A percentile compares a stretch with the other conserved stretches of the same genome.
Conservation (phyloP, 2,113 vertebrate genomes). For the Litocranius walleri region DNA sequence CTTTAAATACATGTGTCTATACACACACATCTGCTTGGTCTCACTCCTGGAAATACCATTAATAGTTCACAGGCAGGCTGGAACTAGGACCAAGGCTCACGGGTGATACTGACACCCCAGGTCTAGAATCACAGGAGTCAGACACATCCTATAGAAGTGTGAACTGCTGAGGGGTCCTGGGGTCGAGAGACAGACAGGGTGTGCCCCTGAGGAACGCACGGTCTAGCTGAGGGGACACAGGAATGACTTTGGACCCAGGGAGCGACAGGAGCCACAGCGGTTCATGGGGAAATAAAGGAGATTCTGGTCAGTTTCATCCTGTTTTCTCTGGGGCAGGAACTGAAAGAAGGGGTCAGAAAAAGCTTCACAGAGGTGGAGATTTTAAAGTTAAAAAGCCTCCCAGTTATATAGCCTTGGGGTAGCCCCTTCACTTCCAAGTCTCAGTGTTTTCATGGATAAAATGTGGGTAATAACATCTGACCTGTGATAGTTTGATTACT, state of each 20-base stretch:
- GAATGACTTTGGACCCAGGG: not conserved
- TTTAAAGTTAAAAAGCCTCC: not conserved
- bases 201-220: fast-evolving
- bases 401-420: not conserved
- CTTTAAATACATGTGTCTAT: not conserved
- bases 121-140: not conserved
- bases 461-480: not conserved
- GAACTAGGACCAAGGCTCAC: not conserved
- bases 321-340: not conserved
- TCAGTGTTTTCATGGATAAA: not conserved
- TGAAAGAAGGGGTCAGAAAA: not conserved
- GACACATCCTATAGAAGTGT: not conserved
- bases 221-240: not conserved
- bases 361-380: not conserved
- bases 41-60: not conserved
- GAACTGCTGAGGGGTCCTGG: not conserved
- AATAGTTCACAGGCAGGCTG: not conserved
- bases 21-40: not conserved
- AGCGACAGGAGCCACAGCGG: not conserved
- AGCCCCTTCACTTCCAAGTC: not conserved
- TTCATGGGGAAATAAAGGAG: not conserved
- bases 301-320: not conserved
- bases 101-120: not conserved
- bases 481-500: not conserved
- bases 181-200: not conserved